Percentiles rank a stretch among this genome's conserved stretches.
phyloP scores from a whole-genome alignment of 2,888 invertebrate species.

The Syrphus vitripennis region DNA sequence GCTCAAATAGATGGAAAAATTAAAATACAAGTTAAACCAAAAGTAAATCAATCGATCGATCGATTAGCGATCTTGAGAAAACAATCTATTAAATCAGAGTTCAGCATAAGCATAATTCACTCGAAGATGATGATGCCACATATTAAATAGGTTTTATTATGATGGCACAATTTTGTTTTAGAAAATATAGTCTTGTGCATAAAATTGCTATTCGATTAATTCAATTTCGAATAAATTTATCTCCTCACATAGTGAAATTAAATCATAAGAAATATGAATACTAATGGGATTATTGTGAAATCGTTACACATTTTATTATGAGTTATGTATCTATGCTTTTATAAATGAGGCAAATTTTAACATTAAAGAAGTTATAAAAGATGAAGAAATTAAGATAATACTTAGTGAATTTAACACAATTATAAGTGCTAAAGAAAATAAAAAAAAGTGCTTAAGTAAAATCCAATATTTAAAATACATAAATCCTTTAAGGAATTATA shows the following conservation, averaged over 20 bases:
- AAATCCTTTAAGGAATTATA: too few relatives aligned
- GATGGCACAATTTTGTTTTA: constrained; percentile 30
- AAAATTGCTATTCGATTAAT: constrained; percentile 53
- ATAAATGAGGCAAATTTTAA: not conserved
- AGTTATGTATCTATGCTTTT: not conserved
- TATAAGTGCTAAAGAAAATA: too few relatives aligned
- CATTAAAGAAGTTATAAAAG: constrained; percentile 2
- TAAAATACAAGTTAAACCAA: constrained; percentile 10
- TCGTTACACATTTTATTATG: constrained; percentile 42
- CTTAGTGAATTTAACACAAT: too few relatives aligned
- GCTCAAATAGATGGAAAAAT: not conserved
- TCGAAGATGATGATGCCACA: constrained; percentile 3
- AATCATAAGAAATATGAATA: constrained; percentile 16
- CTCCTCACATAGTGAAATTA: not conserved
- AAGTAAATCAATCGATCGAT: constrained; percentile 53
- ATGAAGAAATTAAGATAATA: too few relatives aligned
- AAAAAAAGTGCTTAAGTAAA: too few relatives aligned
- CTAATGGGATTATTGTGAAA: constrained; percentile 50
- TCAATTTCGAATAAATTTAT: not conserved
- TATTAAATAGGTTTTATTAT: not conserved
- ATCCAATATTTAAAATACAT: too few relatives aligned
- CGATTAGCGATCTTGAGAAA: constrained; percentile 37
- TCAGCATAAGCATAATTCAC: not conserved
- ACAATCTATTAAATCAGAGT: constrained; percentile 31
- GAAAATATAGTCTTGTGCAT: constrained; percentile 27